Evolutionary conservation across 2,888 invertebrate genomes (phyloP).

Genomic region (Caenorhabditis angaria): DNA sequence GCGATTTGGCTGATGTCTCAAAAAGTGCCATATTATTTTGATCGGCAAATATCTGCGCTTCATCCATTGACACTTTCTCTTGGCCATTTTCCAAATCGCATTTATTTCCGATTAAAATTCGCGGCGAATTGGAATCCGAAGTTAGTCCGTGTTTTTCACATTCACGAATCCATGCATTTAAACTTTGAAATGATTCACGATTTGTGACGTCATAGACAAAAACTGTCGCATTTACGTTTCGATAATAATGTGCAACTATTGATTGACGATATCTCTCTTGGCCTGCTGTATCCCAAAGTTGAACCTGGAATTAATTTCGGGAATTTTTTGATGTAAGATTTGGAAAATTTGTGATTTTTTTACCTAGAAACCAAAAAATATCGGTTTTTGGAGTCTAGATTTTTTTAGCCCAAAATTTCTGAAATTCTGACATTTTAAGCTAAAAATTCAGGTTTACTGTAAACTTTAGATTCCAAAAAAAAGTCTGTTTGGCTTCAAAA

Average conservation of each 20-base stretch:
- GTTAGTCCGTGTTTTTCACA: constrained; percentile 78
- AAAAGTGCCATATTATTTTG: constrained; percentile 79
- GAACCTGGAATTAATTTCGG: constrained; percentile 76
- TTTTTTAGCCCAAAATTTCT: no score
- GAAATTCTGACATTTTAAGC: no score
- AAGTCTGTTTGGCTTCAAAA: no score
- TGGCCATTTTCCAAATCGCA: constrained; percentile 78
- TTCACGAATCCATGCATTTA: constrained; percentile 83
- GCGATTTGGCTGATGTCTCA: constrained; percentile 83
- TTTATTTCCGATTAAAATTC: constrained; percentile 84
- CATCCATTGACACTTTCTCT: constrained; percentile 78
- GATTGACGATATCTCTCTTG: constrained; percentile 84
- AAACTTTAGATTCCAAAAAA: no score
- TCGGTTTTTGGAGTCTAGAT: no score
- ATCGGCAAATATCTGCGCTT: constrained; percentile 81
- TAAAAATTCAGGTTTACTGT: no score
- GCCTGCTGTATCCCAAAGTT: constrained; percentile 83
- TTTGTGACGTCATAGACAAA: constrained; percentile 54
- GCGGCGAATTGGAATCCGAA: constrained; percentile 74
- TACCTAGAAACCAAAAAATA: no score
- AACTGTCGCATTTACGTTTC: constrained; percentile 55
- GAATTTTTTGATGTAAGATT: neutral
- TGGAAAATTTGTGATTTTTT: constrained; percentile 5
- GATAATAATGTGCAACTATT: constrained; percentile 85
- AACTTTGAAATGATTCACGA: constrained; percentile 67